A percentile compares a stretch with the other conserved stretches of the same genome.
Conservation (phyloP, 2,797 vertebrate genomes). For the Megaceryle alcyon region DNA sequence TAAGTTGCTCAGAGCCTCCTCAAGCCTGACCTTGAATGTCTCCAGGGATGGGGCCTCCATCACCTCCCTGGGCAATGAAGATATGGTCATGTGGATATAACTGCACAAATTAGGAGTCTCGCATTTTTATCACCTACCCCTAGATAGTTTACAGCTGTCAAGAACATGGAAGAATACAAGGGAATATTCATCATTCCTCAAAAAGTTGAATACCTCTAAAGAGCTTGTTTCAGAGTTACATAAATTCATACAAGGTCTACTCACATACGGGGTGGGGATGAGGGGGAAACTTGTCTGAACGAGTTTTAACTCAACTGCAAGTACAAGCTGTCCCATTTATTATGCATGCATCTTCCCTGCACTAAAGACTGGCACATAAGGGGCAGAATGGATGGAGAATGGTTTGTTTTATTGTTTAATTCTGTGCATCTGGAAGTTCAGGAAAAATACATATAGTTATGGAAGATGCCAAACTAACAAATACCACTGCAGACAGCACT, state of each 20-base stretch:
- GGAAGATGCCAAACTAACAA: background rate
- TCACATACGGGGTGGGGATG: background rate
- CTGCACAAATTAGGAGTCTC: background rate
- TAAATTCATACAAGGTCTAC: conserved; percentile 1
- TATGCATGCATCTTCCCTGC: background rate
- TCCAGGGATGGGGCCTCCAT: background rate
- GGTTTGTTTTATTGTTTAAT: background rate
- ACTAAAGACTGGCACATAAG: background rate
- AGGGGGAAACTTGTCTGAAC: background rate
- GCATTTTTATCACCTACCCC: background rate
- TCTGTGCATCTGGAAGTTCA: background rate
- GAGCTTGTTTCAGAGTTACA: background rate
- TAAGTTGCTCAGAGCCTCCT: background rate
- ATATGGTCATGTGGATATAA: background rate
- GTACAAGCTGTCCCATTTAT: conserved; percentile 22
- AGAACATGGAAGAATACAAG: background rate
- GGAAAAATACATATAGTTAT: background rate
- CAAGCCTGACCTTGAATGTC: background rate
- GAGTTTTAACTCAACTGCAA: conserved; percentile 13
- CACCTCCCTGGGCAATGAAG: background rate
- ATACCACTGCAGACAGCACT: background rate
- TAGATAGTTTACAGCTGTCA: background rate
- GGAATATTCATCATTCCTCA: background rate
- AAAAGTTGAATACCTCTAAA: background rate
- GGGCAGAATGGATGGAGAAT: background rate